Evolutionary conservation across 2,113 vertebrate species (phyloP), one percentile per base, ranked within the genome.

Genomic region (Colaptes auratus): DNA sequence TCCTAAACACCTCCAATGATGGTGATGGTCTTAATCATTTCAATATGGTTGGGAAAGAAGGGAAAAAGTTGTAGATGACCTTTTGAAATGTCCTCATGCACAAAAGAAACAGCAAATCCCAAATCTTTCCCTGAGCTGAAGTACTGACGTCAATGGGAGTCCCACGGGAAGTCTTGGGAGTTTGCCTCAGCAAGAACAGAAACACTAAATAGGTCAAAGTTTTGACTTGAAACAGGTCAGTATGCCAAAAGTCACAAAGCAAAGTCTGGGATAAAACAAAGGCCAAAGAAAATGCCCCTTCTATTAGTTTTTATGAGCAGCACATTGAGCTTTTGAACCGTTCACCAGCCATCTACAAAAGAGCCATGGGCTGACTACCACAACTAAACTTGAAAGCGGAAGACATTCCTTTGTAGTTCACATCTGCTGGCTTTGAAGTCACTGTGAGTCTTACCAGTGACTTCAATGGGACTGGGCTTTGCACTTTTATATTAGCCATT

Each of bases 381-480:
- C 80, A 79, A 56, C 84, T 30, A 6, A 60, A 93, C 92, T 96
- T 96, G 92, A 97, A 96, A 97, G 86, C 52, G 30, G 86, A 85
- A 92, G 74, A 90, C 17, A 24, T 89, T 77, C 59, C 93, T 96
- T 94, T 97, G 96, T 96, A 96, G 94, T 74, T 87, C 83, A 59
- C 1, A 0, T 74, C 21, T 89, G 39, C 56, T 75, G 74, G 31
- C 95, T 96, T 96, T 96, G 95, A 96, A 96, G 88, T 95, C 92
- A 88, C 63, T 25, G 5, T 15, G 76, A 93, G 86, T 95, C 94
- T 96, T 94, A 92, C 79, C 91, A 83, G 53, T 20, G 88, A 92
- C 88, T 95, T 97, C 95, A 97, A 88, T 93, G 86, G 88, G 82
- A 72, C 87, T 83, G 70, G 82, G 85, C 60, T 79, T 86, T 79